Base-by-base conservation (phyloP, 2,888 invertebrate species). In the Magallana nippona region DNA sequence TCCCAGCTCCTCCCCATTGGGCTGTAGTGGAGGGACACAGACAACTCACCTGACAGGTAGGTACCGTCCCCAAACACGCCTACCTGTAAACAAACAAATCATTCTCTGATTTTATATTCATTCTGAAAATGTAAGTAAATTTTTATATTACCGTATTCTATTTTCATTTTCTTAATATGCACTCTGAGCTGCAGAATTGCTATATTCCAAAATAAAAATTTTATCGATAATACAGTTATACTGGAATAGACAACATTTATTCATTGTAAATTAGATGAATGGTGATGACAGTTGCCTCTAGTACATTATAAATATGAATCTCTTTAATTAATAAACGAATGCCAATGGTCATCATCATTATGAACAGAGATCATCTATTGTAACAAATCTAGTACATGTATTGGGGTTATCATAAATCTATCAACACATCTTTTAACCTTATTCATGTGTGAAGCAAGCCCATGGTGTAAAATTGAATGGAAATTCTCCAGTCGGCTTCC, bases 401-500 rank as follows among this genome's bases (percentile, higher is more conserved):
- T n/a, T 60, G 44, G 32, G 15, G 77, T 1, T 15, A 32, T 17
- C 71, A 71, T 15, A 19, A n/a, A n/a, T n/a, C n/a, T n/a, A n/a
- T n/a, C n/a, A n/a, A n/a, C n/a, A 71, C 22, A 15, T 55, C 22
- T 32, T 13, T 58, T 78, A 92, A 96, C 96, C 95, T 96, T 96
- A 90, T 95, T 96, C 94, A 96, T 95, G 94, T 96, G 96, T 89
- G 96, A 96, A 88, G 96, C 96, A 81, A 97, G 95, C 2, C 97
- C 97, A 94, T 96, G 96, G 94, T 96, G 96, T 83, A 97, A 93
- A 88, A 97, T 97, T 0, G 97, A 96, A 94, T 97, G 96, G 92
- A 97, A 97, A 92, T 97, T 96, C 93, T 97, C 97, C 86, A 97
- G 94, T 84, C 96, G 95, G 93, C 96, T 97, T 57, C 97, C 97